Percentiles rank a stretch among this genome's conserved stretches.
Conservation (phyloP, 2,888 invertebrate species). For the Nomada ruficornis region DNA sequence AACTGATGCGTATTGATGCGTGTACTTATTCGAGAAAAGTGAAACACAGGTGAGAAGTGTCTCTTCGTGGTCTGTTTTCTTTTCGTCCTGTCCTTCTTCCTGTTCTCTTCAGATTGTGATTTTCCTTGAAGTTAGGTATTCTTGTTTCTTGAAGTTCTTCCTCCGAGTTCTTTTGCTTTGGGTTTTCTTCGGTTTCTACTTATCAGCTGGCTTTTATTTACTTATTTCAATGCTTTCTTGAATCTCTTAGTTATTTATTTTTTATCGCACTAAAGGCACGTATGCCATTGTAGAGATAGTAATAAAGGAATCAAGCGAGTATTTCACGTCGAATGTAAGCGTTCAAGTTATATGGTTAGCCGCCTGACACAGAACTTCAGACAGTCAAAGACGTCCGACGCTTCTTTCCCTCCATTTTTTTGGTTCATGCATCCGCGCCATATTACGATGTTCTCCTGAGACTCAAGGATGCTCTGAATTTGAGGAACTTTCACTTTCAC, state of each 20-base stretch:
- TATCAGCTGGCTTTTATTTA: background rate
- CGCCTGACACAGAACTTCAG: background rate
- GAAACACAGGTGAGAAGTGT: background rate
- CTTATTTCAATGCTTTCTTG: background rate
- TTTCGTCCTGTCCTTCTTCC: conserved; percentile 1
- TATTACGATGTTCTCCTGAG: conserved; percentile 49
- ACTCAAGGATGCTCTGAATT: conserved; percentile 56
- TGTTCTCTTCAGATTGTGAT: background rate
- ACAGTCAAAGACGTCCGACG: background rate
- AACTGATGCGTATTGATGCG: conserved; percentile 25
- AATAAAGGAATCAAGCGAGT: too few relatives aligned
- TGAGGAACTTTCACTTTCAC: conserved; percentile 62
- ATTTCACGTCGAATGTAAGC: background rate
- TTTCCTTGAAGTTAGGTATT: background rate
- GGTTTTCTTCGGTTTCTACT: background rate
- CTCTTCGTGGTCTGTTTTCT: conserved; percentile 32
- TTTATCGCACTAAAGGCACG: background rate
- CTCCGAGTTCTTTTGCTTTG: background rate
- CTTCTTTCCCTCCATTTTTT: background rate
- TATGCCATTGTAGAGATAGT: too few relatives aligned
- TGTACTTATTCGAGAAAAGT: conserved; percentile 24
- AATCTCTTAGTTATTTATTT: background rate
- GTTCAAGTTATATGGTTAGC: background rate
- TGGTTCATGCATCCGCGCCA: conserved; percentile 24
- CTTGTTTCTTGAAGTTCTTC: background rate